Percentiles rank a stretch among this genome's conserved stretches.
These are phyloP conservation scores for Cervus canadensis DNA, from an alignment of 2,113 vertebrate species.

Conservation along the genomic window DNA sequence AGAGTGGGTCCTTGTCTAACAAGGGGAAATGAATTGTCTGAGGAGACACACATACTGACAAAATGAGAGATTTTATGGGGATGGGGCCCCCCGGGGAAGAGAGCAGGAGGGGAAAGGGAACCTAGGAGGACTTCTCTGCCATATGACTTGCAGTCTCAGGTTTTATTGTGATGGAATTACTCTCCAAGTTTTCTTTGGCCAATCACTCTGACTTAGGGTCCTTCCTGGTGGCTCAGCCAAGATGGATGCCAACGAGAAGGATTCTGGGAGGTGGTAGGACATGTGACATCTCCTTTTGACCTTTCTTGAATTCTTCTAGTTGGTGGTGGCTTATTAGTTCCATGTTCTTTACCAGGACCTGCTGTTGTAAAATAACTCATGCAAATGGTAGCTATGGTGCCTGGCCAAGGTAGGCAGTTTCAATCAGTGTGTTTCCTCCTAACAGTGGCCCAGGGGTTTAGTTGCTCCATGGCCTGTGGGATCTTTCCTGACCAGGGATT, in stretches of 20 bases:
- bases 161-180: neutral
- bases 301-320: neutral
- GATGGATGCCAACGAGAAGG: neutral
- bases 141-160: neutral
- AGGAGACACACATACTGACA: neutral
- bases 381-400: neutral
- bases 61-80: neutral
- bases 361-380: neutral
- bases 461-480: neutral
- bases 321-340: neutral
- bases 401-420: neutral
- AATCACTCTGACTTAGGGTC: neutral
- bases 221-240: neutral
- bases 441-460: neutral
- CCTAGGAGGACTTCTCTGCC: neutral
- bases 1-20: neutral
- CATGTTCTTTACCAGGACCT: neutral
- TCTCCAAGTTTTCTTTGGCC: neutral
- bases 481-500: neutral
- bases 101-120: neutral
- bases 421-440: neutral
- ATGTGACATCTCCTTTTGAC: neutral
- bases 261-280: neutral
- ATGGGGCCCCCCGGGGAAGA: neutral
- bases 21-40: neutral